These are phyloP conservation scores for Oopsacas minuta DNA, from an alignment of 37 sponge, comb jelly and placozoan genomes.

Conservation along the genomic window DNA sequence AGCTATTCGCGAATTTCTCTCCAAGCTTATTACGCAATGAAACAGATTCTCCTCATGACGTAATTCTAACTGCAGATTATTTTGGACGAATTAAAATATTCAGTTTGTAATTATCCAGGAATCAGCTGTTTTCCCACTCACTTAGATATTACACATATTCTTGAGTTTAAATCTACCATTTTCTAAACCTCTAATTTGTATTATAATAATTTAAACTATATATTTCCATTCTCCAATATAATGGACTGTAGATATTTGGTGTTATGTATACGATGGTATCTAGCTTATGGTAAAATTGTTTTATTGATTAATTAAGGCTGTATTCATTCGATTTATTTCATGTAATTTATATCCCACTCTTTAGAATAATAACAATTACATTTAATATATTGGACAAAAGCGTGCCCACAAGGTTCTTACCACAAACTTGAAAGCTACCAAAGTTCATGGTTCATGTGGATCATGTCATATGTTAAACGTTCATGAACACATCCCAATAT, in stretches of 20 bases:
- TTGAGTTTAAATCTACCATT: neutral
- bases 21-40: slow-evolving; percentile 66
- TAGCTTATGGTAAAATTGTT: neutral
- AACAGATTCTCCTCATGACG: slow-evolving; percentile 24
- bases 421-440: too few relatives aligned
- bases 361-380: neutral
- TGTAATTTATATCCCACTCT: too few relatives aligned
- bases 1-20: slow-evolving; percentile 62
- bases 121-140: neutral
- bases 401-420: too few relatives aligned
- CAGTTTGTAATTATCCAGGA: neutral
- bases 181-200: neutral
- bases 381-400: too few relatives aligned
- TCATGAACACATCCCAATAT: too few relatives aligned
- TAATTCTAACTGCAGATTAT: slow-evolving; percentile 72
- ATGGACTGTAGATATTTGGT: slow-evolving; percentile 16
- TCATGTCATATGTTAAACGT: too few relatives aligned
- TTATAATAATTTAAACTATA: neutral
- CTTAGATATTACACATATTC: neutral
- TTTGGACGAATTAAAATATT: slow-evolving; percentile 69
- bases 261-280: neutral
- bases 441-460: too few relatives aligned
- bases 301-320: neutral
- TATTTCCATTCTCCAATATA: neutral
- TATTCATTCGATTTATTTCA: neutral